Evolutionary conservation across 2,797 vertebrate species (phyloP).

Genomic region (Rhinella marina): DNA sequence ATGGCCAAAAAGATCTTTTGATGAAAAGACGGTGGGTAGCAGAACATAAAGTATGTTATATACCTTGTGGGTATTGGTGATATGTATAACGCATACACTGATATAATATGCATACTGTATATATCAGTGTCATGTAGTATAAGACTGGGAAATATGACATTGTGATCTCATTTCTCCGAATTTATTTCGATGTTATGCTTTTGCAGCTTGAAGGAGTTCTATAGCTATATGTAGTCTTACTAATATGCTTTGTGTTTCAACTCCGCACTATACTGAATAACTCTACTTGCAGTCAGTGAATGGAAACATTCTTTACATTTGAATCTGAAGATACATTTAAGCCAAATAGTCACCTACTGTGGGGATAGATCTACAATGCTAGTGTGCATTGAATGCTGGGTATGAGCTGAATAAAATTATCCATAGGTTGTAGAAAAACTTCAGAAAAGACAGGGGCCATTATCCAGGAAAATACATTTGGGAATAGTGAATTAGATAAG

Average conservation of each 20-base stretch:
- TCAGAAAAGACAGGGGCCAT: too few relatives aligned
- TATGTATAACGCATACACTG: neutral
- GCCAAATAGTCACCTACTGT: neutral
- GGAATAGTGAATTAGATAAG: neutral
- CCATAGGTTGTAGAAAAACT: too few relatives aligned
- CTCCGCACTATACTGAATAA: neutral
- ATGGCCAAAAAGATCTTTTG: neutral
- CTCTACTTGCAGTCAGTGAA: neutral
- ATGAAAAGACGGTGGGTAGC: neutral
- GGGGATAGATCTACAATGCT: too few relatives aligned
- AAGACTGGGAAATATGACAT: neutral
- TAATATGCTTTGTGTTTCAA: neutral
- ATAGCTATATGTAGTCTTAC: neutral
- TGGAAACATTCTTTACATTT: neutral
- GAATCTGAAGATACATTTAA: neutral
- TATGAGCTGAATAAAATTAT: too few relatives aligned
- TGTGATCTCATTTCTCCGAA: neutral
- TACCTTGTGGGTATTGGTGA: conserved; percentile 31
- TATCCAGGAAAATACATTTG: neutral
- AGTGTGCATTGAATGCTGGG: too few relatives aligned
- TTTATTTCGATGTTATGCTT: neutral
- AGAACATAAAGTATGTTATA: conserved; percentile 5
- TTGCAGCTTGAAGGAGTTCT: neutral
- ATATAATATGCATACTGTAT: neutral
- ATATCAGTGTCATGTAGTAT: conserved; percentile 7